Conservation (phyloP, 2,797 vertebrate species). For the Brotogeris chrysoptera region DNA sequence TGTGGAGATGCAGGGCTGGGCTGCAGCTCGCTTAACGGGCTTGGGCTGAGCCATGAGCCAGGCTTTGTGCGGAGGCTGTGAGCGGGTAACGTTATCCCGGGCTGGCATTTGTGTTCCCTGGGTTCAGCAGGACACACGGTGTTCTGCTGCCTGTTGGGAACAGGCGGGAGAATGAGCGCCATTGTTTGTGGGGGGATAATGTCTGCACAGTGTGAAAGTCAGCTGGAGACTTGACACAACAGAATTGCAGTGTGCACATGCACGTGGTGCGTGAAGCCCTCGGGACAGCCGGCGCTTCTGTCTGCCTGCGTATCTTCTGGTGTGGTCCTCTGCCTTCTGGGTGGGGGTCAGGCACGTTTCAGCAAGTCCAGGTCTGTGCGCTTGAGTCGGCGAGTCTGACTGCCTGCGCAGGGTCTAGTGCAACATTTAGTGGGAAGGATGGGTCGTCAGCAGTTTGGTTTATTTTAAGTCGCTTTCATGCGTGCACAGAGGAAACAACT, state of each 20-base stretch:
- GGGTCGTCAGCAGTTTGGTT: background rate
- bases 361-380: background rate
- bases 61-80: background rate
- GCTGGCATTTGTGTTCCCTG: background rate
- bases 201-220: slow-evolving; percentile 13
- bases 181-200: slow-evolving; percentile 46
- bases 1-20: background rate
- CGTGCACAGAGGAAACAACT: fast-evolving
- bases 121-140: background rate
- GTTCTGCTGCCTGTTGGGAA: background rate
- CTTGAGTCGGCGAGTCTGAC: background rate
- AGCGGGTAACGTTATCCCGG: background rate
- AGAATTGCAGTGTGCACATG: background rate
- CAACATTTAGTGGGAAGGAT: fast-evolving
- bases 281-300: background rate
- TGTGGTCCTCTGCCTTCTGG: background rate
- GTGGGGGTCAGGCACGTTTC: background rate
- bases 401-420: fast-evolving
- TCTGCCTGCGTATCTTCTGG: background rate
- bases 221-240: slow-evolving; percentile 18
- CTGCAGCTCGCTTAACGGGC: fast-evolving
- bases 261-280: background rate
- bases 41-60: background rate
- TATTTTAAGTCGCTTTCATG: background rate
- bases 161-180: background rate